Percentiles rank a stretch among this genome's conserved stretches.
phyloP scores from a whole-genome alignment of 2,797 vertebrate species.

The Thunnus albacares region DNA sequence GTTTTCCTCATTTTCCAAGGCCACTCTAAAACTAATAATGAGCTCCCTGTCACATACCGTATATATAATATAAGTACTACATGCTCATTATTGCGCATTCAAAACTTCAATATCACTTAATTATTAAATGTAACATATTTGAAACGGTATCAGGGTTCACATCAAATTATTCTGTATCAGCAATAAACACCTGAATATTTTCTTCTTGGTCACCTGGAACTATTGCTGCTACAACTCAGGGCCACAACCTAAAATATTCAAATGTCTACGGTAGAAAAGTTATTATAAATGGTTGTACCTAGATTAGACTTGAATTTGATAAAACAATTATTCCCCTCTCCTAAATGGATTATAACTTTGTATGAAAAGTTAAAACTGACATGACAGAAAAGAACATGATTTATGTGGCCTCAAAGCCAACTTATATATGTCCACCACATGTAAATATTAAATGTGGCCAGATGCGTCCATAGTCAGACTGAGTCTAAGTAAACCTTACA shows the following conservation, averaged over 20 bases:
- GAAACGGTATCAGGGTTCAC: no score
- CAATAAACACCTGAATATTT: background rate
- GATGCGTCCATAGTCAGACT: background rate
- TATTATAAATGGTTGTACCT: no score
- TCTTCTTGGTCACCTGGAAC: background rate
- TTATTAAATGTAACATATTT: background rate
- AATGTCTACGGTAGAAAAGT: no score
- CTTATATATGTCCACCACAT: no score
- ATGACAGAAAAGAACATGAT: background rate
- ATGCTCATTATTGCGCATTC: background rate
- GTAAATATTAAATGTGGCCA: background rate
- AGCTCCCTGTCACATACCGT: background rate
- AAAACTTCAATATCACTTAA: background rate
- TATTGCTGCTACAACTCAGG: no score
- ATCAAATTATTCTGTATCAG: background rate
- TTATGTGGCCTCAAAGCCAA: no score
- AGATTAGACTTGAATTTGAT: no score
- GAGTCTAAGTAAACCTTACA: background rate
- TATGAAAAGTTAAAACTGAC: no score
- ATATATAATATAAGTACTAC: background rate
- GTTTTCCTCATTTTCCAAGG: slow-evolving; percentile 3
- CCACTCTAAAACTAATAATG: background rate
- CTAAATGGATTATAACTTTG: no score
- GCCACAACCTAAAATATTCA: no score
- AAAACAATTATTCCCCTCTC: no score